phyloP scores from a whole-genome alignment of 2,113 vertebrate species.

The Rhizomys pruinosus region DNA sequence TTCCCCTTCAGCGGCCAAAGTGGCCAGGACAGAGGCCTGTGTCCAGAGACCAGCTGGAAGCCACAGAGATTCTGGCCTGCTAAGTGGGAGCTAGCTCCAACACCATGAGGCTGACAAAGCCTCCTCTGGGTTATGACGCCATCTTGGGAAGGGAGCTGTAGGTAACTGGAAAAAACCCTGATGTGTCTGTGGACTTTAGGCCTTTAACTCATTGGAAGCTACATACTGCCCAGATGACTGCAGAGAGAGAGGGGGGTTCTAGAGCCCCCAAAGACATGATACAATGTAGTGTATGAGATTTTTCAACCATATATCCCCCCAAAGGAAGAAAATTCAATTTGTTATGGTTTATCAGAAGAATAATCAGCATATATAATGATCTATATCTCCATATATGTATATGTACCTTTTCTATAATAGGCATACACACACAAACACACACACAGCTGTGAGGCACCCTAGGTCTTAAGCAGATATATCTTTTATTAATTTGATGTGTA shows the following conservation, averaged over 20 bases:
- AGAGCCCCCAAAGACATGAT: not conserved
- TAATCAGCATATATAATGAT: conserved; percentile 17
- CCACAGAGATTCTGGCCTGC: not conserved
- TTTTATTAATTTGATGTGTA: too few species aligned
- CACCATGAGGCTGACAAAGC: not conserved
- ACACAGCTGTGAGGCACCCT: not conserved
- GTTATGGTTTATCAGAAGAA: not conserved
- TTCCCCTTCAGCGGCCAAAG: not conserved
- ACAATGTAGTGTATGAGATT: not conserved
- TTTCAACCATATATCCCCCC: not conserved
- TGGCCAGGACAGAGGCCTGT: not conserved
- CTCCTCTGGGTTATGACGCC: not conserved
- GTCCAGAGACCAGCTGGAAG: not conserved
- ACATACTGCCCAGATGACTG: not conserved
- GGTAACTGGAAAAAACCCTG: not conserved
- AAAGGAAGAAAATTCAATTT: not conserved
- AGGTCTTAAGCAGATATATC: not conserved
- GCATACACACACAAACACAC: not conserved
- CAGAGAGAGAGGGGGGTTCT: not conserved
- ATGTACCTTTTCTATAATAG: not conserved
- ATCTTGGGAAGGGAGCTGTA: not conserved
- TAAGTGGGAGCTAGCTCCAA: not conserved
- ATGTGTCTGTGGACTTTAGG: not conserved
- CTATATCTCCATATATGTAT: too few species aligned
- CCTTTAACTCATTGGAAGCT: conserved; percentile 11